Conservation (phyloP, 2,113 vertebrate species). For the Cyanoramphus novaezelandiae region DNA sequence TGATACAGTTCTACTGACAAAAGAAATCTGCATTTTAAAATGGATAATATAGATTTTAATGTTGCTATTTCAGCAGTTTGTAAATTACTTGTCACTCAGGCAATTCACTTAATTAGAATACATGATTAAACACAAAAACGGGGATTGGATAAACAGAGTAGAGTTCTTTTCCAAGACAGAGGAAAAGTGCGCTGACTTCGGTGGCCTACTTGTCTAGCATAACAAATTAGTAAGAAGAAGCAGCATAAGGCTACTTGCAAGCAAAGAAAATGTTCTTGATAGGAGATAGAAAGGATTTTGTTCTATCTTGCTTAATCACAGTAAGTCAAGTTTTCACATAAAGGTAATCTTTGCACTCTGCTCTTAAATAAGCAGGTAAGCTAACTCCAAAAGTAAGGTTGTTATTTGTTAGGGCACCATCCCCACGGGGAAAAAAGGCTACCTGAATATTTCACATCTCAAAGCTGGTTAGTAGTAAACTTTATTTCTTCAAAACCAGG, state of each 20-base stretch:
- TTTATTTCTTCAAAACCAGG: neutral
- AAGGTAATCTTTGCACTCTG: neutral
- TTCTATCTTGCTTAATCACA: neutral
- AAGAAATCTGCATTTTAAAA: neutral
- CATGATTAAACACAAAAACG: neutral
- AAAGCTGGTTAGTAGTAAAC: neutral
- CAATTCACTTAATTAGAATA: neutral
- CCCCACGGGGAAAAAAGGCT: neutral
- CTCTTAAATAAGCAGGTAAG: neutral
- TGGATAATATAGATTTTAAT: neutral
- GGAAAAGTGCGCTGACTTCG: neutral
- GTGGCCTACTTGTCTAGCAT: neutral
- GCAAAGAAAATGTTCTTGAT: neutral
- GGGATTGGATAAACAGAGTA: neutral
- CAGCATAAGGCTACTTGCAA: neutral
- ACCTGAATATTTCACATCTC: neutral
- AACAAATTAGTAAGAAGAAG: neutral
- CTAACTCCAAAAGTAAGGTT: neutral
- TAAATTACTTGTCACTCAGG: neutral
- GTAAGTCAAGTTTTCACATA: neutral
- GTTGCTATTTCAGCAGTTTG: neutral
- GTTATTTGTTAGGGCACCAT: neutral
- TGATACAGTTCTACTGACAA: neutral
- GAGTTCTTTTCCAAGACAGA: neutral
- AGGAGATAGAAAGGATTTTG: neutral